These are phyloP conservation scores for Acanthacorydalis orientalis DNA, from an alignment of 2,888 invertebrate species.

Conservation along the genomic window DNA sequence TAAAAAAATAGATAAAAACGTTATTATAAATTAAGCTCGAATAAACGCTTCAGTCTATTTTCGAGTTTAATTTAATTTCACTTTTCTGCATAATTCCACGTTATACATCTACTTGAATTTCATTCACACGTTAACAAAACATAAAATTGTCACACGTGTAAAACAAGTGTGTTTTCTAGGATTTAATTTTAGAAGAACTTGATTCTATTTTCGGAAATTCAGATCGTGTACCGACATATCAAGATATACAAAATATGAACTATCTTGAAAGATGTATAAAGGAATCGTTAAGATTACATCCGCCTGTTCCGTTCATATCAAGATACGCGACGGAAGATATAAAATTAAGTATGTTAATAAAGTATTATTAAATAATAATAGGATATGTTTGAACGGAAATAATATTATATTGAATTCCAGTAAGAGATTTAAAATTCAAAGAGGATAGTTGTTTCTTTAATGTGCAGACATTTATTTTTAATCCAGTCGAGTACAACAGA, in stretches of 20 bases:
- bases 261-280: slow-evolving; percentile 50
- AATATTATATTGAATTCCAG: no score
- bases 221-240: slow-evolving; percentile 31
- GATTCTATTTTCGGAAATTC: slow-evolving; percentile 26
- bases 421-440: no score
- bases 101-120: background rate
- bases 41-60: no score
- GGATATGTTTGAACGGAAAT: background rate
- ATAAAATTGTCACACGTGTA: background rate
- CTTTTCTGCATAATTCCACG: background rate
- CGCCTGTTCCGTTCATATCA: slow-evolving; percentile 47
- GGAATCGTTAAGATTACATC: slow-evolving; percentile 43
- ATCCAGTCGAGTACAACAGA: no score
- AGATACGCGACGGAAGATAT: slow-evolving; percentile 33
- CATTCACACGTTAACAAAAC: background rate
- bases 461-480: no score
- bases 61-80: no score
- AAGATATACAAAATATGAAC: slow-evolving; percentile 38
- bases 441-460: no score
- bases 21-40: no score
- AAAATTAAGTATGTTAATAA: slow-evolving; percentile 27
- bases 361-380: background rate
- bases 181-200: slow-evolving; percentile 26
- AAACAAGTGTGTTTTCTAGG: slow-evolving; percentile 13
- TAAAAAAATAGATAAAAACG: no score